phyloP scores from a whole-genome alignment of 2,113 vertebrate genomes.

The Carollia perspicillata region DNA sequence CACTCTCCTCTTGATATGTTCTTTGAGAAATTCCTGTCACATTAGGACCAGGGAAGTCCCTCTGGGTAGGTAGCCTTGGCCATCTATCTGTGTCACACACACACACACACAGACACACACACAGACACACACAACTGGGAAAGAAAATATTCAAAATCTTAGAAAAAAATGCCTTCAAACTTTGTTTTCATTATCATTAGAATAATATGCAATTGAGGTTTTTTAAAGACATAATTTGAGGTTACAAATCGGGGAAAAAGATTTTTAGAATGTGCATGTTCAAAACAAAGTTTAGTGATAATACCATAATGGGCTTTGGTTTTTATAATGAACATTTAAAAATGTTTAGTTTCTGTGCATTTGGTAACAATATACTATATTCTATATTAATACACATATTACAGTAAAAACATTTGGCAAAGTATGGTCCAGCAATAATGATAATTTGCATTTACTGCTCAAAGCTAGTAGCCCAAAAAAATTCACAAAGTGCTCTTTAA shows the following conservation, averaged over 20 bases:
- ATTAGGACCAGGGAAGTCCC: background rate
- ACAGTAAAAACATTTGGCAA: constrained; percentile 49
- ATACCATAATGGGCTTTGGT: background rate
- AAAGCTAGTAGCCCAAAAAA: constrained; percentile 55
- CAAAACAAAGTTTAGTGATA: constrained; percentile 41
- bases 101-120: too few relatives aligned
- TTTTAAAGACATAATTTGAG: constrained; percentile 10
- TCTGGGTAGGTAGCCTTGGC: too few relatives aligned
- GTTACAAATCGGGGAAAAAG: background rate
- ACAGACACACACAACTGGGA: background rate
- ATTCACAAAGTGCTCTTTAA: constrained; percentile 49
- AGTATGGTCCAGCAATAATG: constrained; percentile 47
- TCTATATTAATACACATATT: constrained; percentile 34
- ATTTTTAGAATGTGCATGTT: background rate
- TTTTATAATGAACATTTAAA: constrained; percentile 13
- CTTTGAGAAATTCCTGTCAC: background rate
- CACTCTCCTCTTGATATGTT: background rate
- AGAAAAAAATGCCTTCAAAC: background rate
- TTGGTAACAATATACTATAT: constrained; percentile 24
- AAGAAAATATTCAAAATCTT: background rate
- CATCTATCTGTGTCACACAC: background rate
- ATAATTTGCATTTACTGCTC: constrained; percentile 62
- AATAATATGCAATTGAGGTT: constrained; percentile 10
- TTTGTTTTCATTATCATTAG: background rate
- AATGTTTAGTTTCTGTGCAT: constrained; percentile 6